A percentile compares a stretch with the other conserved stretches of the same genome.
These are phyloP conservation scores for Centruroides vittatus DNA, from an alignment of 1,140 invertebrate genomes.

Conservation along the genomic window DNA sequence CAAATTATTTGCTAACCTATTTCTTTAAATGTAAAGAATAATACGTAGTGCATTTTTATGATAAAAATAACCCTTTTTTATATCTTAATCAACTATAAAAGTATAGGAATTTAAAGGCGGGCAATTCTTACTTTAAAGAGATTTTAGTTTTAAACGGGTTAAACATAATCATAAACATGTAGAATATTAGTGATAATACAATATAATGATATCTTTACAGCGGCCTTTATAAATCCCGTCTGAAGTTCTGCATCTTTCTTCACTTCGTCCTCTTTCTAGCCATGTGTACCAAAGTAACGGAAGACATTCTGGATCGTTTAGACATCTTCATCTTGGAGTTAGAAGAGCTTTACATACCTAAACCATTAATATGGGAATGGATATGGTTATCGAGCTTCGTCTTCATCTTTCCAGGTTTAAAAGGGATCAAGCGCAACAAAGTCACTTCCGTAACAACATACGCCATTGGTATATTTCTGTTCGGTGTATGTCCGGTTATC, in stretches of 20 bases:
- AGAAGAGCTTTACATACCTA: conserved; percentile 81
- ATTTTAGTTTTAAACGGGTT: too few species aligned
- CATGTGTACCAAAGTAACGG: conserved; percentile 76
- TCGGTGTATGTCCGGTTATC: conserved; percentile 65
- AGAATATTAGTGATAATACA: too few species aligned
- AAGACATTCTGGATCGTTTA: conserved; percentile 76
- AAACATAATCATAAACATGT: too few species aligned
- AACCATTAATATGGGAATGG: conserved; percentile 86
- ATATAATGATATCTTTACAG: conserved; percentile 40
- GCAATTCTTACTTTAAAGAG: too few species aligned
- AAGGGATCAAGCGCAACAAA: conserved; percentile 69
- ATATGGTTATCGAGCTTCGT: conserved; percentile 76
- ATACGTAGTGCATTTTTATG: too few species aligned
- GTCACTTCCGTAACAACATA: conserved; percentile 57
- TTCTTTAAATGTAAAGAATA: too few species aligned
- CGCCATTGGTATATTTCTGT: conserved; percentile 57
- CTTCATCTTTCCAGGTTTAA: conserved; percentile 70
- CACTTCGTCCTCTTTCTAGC: conserved; percentile 76
- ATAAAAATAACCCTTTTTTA: too few species aligned
- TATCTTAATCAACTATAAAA: too few species aligned
- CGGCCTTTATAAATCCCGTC: conserved; percentile 76
- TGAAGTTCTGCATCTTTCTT: conserved; percentile 84
- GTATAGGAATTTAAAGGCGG: too few species aligned
- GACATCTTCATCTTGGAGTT: conserved; percentile 89
- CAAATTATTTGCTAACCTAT: too few species aligned